Conservation (phyloP, 2,797 vertebrate genomes). For the Hemibagrus guttatus region DNA sequence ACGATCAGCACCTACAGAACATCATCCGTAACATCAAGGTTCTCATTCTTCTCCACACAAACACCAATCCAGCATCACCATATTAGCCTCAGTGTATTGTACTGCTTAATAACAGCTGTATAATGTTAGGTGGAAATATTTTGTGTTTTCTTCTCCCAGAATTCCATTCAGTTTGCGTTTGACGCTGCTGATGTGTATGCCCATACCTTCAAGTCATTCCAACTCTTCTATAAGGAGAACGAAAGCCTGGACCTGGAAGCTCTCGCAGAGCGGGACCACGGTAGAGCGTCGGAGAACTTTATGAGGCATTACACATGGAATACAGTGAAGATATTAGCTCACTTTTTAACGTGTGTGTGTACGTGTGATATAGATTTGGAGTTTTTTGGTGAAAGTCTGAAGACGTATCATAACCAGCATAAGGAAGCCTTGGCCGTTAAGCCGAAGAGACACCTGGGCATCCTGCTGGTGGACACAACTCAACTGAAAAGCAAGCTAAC, state of each 20-base stretch:
- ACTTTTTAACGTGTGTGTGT: background rate
- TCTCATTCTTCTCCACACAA: background rate
- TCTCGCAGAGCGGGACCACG: conserved; percentile 76
- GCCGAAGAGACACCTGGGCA: conserved; percentile 75
- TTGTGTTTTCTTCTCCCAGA: conserved; percentile 62
- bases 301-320: no score
- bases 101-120: background rate
- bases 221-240: conserved; percentile 80
- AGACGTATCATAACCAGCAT: conserved; percentile 79
- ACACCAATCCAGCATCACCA: background rate
- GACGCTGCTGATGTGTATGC: conserved; percentile 74
- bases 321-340: background rate
- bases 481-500: conserved; percentile 78
- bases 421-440: conserved; percentile 73
- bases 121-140: background rate
- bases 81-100: background rate
- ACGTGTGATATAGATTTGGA: conserved; percentile 68
- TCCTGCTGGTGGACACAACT: conserved; percentile 82
- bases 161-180: conserved; percentile 77
- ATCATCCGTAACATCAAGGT: conserved; percentile 79
- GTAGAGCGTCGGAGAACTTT: conserved; percentile 61
- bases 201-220: conserved; percentile 78
- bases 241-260: conserved; percentile 78
- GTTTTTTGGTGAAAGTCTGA: conserved; percentile 78
- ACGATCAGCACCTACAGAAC: conserved; percentile 75